Evolutionary conservation across 2,888 invertebrate species (phyloP).

Genomic region (Lasioglossum zephyrum): DNA sequence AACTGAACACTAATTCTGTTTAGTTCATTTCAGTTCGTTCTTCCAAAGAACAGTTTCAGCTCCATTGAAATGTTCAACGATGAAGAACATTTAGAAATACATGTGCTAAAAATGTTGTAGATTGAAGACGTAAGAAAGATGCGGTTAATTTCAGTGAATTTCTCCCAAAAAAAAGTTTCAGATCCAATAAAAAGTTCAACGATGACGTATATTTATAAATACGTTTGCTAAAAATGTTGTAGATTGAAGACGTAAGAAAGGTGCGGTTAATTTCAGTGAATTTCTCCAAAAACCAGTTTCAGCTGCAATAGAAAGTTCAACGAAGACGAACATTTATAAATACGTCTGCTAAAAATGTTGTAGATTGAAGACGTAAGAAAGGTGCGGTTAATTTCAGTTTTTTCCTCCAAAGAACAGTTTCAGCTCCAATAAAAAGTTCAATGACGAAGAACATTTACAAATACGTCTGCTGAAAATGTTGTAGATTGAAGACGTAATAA

Average conservation of each 20-base stretch:
- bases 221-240: fast-evolving
- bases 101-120: no score
- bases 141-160: no score
- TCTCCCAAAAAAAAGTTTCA: background rate
- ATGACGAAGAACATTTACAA: background rate
- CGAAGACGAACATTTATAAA: background rate
- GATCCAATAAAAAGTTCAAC: background rate
- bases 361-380: no score
- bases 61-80: background rate
- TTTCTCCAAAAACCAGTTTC: background rate
- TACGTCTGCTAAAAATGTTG: background rate
- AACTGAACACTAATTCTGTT: background rate
- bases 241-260: background rate
- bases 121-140: no score
- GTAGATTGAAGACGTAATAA: background rate
- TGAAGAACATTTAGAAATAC: no score
- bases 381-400: no score
- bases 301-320: background rate
- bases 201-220: background rate
- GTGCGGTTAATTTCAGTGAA: no score
- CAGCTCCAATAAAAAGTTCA: background rate
- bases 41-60: background rate
- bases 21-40: background rate
- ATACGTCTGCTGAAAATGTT: background rate
- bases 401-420: background rate